Percentiles rank a stretch among this genome's conserved stretches.
Conservation (phyloP, 2,797 vertebrate genomes). For the Girardinus metallicus region DNA sequence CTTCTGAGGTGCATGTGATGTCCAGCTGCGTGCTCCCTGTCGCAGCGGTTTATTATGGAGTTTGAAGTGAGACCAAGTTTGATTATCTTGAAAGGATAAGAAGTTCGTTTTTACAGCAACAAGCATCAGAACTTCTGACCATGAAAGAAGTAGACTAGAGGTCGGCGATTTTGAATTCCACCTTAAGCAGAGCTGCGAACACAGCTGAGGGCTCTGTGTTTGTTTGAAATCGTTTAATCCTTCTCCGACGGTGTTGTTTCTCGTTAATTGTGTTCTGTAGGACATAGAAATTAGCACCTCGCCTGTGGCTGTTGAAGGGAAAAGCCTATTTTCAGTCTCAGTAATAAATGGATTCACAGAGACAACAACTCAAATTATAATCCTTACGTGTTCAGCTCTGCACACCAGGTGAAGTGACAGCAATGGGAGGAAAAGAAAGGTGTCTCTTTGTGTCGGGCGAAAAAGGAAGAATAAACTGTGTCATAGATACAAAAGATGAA, state of each 20-base stretch:
- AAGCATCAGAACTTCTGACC: constrained; percentile 16
- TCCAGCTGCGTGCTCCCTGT: constrained; percentile 20
- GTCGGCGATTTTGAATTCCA: constrained; percentile 8
- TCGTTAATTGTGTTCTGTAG: background rate
- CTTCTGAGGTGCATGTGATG: constrained; percentile 36
- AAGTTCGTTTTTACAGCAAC: background rate
- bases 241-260: background rate
- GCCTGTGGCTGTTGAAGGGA: background rate
- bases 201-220: background rate
- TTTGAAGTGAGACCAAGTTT: constrained; percentile 17
- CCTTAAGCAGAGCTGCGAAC: background rate
- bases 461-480: constrained; percentile 28
- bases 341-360: background rate
- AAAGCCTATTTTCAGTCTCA: background rate
- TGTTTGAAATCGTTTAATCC: background rate
- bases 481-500: constrained; percentile 29
- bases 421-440: background rate
- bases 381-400: background rate
- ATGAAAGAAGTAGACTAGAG: constrained; percentile 3
- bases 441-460: constrained; percentile 13
- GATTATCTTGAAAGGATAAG: constrained; percentile 5
- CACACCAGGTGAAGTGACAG: background rate
- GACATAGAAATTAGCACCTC: background rate
- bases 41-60: constrained; percentile 14
- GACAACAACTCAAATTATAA: constrained; percentile 24